These are phyloP conservation scores for Desmophyllum pertusum DNA, from an alignment of 92 coral and sea anemone species.

Conservation along the genomic window DNA sequence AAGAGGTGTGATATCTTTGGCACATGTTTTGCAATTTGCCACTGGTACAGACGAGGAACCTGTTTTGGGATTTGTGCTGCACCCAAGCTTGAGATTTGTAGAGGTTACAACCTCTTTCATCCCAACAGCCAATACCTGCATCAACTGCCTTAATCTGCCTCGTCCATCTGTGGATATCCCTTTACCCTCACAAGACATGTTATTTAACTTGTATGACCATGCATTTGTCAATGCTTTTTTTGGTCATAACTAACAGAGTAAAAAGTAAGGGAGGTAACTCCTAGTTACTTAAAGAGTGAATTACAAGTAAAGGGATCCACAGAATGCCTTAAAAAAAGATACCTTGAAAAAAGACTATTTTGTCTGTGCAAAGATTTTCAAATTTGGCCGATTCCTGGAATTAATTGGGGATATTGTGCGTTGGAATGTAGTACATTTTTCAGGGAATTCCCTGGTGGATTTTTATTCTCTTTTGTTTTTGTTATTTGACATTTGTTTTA, in stretches of 20 bases:
- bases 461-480: too few relatives aligned
- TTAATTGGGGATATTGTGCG: too few relatives aligned
- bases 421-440: too few relatives aligned
- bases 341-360: too few relatives aligned
- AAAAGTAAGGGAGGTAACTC: conserved; percentile 15
- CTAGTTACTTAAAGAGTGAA: too few relatives aligned
- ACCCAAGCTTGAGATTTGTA: conserved; percentile 50
- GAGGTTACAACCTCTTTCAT: conserved; percentile 55
- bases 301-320: too few relatives aligned
- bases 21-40: conserved; percentile 64
- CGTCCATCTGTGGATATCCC: conserved; percentile 39
- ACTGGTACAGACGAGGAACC: conserved; percentile 84
- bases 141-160: conserved; percentile 49
- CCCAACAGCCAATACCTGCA: conserved; percentile 76
- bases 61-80: conserved; percentile 68
- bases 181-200: conserved; percentile 52
- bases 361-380: too few relatives aligned
- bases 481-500: too few relatives aligned
- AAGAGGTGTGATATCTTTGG: conserved; percentile 56
- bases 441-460: too few relatives aligned
- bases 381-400: too few relatives aligned
- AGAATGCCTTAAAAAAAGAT: too few relatives aligned
- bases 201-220: conserved; percentile 57
- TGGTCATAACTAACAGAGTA: conserved; percentile 44
- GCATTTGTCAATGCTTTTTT: conserved; percentile 65